These are phyloP conservation scores for Orgyia antiqua DNA, from an alignment of 2,888 invertebrate genomes.

Conservation along the genomic window DNA sequence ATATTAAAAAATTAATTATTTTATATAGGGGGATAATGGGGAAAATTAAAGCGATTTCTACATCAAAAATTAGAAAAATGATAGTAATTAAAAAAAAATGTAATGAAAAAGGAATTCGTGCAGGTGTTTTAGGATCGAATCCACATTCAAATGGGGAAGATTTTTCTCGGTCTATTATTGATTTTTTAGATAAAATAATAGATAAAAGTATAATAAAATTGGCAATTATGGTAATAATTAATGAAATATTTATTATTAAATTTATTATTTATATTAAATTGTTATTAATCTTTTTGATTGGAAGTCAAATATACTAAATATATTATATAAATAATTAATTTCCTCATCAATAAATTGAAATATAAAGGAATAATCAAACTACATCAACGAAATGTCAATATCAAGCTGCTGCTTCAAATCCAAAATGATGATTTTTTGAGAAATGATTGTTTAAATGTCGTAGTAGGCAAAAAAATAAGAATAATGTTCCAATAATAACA, in stretches of 20 bases:
- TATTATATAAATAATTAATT: constrained; percentile 80
- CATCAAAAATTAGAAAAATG: constrained; percentile 86
- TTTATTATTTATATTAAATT: constrained; percentile 80
- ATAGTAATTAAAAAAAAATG: constrained; percentile 83
- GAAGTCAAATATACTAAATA: constrained; percentile 84
- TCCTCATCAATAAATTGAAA: constrained; percentile 84
- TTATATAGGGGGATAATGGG: constrained; percentile 70
- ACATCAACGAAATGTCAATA: constrained; percentile 65
- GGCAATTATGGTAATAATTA: constrained; percentile 55
- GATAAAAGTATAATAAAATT: constrained; percentile 70
- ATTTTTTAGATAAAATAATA: constrained; percentile 78
- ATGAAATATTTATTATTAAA: constrained; percentile 43
- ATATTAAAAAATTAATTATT: constrained; percentile 41
- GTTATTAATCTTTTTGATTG: constrained; percentile 81
- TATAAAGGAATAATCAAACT: constrained; percentile 60
- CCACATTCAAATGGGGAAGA: constrained; percentile 79
- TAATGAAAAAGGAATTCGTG: constrained; percentile 56
- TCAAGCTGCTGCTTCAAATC: constrained; percentile 61
- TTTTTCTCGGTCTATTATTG: constrained; percentile 79
- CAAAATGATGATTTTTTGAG: constrained; percentile 53
- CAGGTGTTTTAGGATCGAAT: constrained; percentile 55
- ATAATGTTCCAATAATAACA: constrained; percentile 78
- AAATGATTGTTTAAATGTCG: constrained; percentile 50
- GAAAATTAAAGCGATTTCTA: constrained; percentile 82
- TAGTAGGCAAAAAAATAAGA: constrained; percentile 44